Evolutionary conservation across 2,113 vertebrate species (phyloP).

Genomic region (Ardeotis arabs): DNA sequence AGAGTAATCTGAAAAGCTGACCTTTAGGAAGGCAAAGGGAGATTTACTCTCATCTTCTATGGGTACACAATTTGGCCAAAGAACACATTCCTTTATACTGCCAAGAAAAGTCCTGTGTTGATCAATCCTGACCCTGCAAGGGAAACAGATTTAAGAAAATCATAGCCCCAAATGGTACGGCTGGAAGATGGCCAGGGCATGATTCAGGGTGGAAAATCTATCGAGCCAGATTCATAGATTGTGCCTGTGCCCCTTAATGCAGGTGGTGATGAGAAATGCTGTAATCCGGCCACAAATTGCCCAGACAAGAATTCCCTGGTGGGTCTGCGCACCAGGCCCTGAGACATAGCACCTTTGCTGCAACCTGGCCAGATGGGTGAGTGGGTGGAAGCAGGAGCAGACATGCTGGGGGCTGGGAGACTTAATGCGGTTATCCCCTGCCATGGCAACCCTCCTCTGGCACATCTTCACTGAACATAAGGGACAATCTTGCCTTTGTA

Average conservation of each 20-base stretch:
- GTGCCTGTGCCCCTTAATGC: neutral
- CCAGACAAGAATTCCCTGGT: neutral
- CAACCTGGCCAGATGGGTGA: neutral
- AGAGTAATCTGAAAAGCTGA: neutral
- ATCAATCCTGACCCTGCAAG: neutral
- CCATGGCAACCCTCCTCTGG: conserved; percentile 5
- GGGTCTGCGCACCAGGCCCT: rapidly evolving
- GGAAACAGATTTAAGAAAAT: neutral
- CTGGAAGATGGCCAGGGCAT: neutral
- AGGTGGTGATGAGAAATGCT: neutral
- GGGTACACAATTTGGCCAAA: neutral
- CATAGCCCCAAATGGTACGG: neutral
- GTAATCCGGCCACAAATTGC: neutral
- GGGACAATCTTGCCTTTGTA: neutral
- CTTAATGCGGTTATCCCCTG: neutral
- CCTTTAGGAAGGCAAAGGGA: neutral
- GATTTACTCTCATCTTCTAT: neutral
- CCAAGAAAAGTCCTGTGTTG: neutral
- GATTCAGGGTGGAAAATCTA: neutral
- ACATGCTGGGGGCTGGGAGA: neutral
- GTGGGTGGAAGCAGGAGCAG: neutral
- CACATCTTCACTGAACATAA: neutral
- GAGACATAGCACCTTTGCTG: neutral
- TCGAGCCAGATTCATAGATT: rapidly evolving
- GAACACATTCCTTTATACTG: neutral